Evolutionary conservation across 1,140 invertebrate genomes (phyloP).

Genomic region (Samia ricini): DNA sequence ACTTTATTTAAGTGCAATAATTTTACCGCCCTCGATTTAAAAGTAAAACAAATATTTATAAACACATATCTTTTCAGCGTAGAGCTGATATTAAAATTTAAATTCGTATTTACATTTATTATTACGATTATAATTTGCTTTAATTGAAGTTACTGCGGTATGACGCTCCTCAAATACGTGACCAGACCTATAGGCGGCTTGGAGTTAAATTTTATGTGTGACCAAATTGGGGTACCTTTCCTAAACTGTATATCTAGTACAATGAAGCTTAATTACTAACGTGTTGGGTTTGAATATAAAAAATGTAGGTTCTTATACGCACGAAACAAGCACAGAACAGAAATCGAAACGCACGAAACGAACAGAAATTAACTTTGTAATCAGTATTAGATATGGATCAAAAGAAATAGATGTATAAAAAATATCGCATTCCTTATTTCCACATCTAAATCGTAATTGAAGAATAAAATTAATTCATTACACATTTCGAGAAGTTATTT

Average conservation of each 20-base stretch:
- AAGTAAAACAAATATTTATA: too few species aligned
- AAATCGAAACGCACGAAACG: too few species aligned
- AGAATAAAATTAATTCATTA: neutral
- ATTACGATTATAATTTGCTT: neutral
- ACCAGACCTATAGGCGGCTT: neutral
- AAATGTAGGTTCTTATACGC: neutral
- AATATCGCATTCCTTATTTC: neutral
- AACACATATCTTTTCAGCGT: too few species aligned
- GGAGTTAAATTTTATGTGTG: slow-evolving; percentile 6
- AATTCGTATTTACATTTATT: neutral
- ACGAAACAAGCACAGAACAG: too few species aligned
- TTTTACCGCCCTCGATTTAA: too few species aligned
- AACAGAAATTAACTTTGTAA: too few species aligned
- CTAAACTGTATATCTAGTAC: neutral
- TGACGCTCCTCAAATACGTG: neutral
- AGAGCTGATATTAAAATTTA: neutral
- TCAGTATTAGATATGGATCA: too few species aligned
- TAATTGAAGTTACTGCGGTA: neutral
- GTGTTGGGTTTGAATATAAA: neutral
- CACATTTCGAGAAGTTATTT: neutral
- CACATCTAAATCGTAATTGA: neutral
- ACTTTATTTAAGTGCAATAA: too few species aligned
- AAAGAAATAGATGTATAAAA: neutral
- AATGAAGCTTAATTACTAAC: neutral
- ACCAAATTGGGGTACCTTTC: neutral